These are phyloP conservation scores for Cerastoderma edule DNA, from an alignment of 2,888 invertebrate genomes.

Conservation along the genomic window DNA sequence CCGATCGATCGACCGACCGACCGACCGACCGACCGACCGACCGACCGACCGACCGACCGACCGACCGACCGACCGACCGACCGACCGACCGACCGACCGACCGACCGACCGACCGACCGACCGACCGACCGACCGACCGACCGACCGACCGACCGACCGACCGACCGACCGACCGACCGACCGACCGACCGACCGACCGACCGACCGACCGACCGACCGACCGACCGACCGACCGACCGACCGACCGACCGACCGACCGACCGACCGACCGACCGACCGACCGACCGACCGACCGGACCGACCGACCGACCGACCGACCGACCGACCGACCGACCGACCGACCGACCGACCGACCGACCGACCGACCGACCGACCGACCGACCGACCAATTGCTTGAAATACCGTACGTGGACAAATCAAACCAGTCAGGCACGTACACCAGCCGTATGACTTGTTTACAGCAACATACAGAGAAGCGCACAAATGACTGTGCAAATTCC, in stretches of 20 bases:
- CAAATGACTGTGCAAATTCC: background rate
- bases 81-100: slow-evolving; percentile 1
- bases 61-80: background rate
- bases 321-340: background rate
- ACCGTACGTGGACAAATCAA: background rate
- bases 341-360: slow-evolving; percentile 1
- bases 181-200: slow-evolving; percentile 1
- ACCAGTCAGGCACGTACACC: background rate
- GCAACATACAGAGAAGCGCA: background rate
- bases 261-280: background rate
- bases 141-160: slow-evolving; percentile 1
- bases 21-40: background rate
- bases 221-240: slow-evolving; percentile 1
- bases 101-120: slow-evolving; percentile 1
- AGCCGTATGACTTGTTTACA: background rate
- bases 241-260: slow-evolving; percentile 1
- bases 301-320: background rate
- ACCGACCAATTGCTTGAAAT: background rate
- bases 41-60: background rate
- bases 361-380: slow-evolving; percentile 1
- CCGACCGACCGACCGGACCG: background rate
- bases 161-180: slow-evolving; percentile 1
- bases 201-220: slow-evolving; percentile 1
- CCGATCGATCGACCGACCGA: background rate
- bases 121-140: slow-evolving; percentile 1